Base-by-base conservation (phyloP, 2,113 vertebrate species). In the Rhipidura dahli region DNA sequence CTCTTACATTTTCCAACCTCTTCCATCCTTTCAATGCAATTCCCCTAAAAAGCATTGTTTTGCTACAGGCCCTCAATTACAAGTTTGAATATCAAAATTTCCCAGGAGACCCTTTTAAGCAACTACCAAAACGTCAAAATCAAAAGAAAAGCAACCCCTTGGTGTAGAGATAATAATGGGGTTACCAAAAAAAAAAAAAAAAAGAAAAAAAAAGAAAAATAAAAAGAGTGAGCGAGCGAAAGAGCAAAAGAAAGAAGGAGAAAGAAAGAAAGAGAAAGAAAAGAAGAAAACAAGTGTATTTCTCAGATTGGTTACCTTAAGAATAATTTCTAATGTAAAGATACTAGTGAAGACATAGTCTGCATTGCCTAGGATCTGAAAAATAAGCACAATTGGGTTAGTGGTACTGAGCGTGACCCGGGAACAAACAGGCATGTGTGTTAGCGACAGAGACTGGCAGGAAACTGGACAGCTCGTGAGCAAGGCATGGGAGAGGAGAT, bases 321-420 rank as follows among this genome's bases (percentile, higher is more conserved):
- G 99, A 97, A 99, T 99, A 98, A 99, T 99, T 98, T 99, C 99
- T 96, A 99, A 99, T 77, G 99, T 99, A 98, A 99, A 99, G 98
- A 99, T 99, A 98, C 99, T 99, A 97, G 99, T 99, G 98, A 99
- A 99, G 97, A 99, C 99, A 95, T 99, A 99, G 98, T 99, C 99
- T 97, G 99, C 99, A 98, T 99, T 99, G 98, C 99, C 99, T 97
- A 99, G 98, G 98, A 99, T 99, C 99, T 99, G 98, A 97, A 98
- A 98, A 98, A 98, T 95, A 98, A 98, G 98, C 98, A 98, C 95
- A 98, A 88, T 92, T 6, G 91, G 94, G 96, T 98, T 98, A 97
- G 97, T 97, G 95, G 96, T 97, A 97, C 93, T 83, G 96, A 97
- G 92, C 8, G 92, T 97, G 96, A 97, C 86, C 85, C 92, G 82